Evolutionary conservation across 2,113 vertebrate species (phyloP).

Genomic region (Fregetta grallaria): DNA sequence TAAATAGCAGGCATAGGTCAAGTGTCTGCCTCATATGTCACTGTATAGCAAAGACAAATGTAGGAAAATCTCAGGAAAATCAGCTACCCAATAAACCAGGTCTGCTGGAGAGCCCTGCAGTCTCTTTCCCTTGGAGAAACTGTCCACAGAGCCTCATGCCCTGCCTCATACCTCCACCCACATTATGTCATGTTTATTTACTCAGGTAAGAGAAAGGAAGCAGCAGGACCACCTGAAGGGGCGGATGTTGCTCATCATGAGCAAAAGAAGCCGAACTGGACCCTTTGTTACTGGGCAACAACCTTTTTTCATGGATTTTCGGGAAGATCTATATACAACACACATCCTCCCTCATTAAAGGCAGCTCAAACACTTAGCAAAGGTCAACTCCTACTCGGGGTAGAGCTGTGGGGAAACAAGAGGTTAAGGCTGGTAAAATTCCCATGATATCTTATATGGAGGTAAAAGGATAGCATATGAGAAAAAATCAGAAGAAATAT

Average conservation of each 20-base stretch:
- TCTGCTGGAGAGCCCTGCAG: constrained; percentile 18
- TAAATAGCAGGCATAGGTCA: constrained; percentile 70
- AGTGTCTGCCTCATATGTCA: constrained; percentile 74
- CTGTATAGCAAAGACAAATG: constrained; percentile 60
- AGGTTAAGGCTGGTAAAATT: constrained; percentile 52
- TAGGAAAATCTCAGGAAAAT: constrained; percentile 63
- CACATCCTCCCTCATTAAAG: constrained; percentile 52
- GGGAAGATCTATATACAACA: constrained; percentile 38
- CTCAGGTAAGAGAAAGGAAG: neutral
- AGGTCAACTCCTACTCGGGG: constrained; percentile 45
- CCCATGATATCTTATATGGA: neutral
- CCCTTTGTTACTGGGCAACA: constrained; percentile 29
- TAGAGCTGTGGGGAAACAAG: constrained; percentile 39
- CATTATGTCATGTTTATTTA: neutral
- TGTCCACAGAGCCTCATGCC: neutral
- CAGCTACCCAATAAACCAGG: constrained; percentile 25
- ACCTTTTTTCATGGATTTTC: constrained; percentile 28
- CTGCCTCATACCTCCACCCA: neutral
- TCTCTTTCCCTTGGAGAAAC: constrained; percentile 9
- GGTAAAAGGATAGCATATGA: neutral
- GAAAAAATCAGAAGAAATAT: constrained; percentile 10
- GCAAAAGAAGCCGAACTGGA: neutral
- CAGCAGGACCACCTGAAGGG: neutral
- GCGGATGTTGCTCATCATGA: neutral
- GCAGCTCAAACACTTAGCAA: constrained; percentile 13